These are phyloP conservation scores for Eulimnadia texana DNA, from an alignment of 1,140 invertebrate genomes.

Conservation along the genomic window DNA sequence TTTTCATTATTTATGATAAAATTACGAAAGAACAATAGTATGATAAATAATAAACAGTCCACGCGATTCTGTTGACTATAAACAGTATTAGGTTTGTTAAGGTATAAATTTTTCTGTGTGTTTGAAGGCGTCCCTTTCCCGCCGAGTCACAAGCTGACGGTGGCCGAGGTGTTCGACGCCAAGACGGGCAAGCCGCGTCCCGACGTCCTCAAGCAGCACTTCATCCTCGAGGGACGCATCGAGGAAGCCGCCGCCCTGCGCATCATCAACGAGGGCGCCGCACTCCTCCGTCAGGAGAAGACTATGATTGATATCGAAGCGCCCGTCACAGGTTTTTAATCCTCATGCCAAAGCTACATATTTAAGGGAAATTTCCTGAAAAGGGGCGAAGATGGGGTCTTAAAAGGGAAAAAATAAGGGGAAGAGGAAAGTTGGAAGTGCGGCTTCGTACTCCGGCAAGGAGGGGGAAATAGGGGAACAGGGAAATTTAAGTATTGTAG, in stretches of 20 bases:
- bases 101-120: conserved; percentile 1
- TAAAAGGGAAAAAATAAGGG: background rate
- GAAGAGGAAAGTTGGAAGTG: no score
- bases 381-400: background rate
- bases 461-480: background rate
- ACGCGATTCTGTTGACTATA: background rate
- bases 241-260: conserved; percentile 91
- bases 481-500: no score
- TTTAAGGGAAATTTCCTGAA: no score
- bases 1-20: background rate
- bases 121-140: conserved; percentile 70
- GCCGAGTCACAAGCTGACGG: conserved; percentile 88
- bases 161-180: conserved; percentile 91
- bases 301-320: conserved; percentile 99
- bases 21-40: background rate
- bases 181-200: conserved; percentile 84
- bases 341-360: no score
- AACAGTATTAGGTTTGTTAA: background rate
- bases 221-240: conserved; percentile 94
- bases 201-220: conserved; percentile 96
- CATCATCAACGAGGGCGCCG: conserved; percentile 95
- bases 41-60: background rate
- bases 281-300: conserved; percentile 88
- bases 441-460: background rate
- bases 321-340: conserved; percentile 74